These are phyloP conservation scores for Laupala kohalensis DNA, from an alignment of 1,140 invertebrate species.

Conservation along the genomic window DNA sequence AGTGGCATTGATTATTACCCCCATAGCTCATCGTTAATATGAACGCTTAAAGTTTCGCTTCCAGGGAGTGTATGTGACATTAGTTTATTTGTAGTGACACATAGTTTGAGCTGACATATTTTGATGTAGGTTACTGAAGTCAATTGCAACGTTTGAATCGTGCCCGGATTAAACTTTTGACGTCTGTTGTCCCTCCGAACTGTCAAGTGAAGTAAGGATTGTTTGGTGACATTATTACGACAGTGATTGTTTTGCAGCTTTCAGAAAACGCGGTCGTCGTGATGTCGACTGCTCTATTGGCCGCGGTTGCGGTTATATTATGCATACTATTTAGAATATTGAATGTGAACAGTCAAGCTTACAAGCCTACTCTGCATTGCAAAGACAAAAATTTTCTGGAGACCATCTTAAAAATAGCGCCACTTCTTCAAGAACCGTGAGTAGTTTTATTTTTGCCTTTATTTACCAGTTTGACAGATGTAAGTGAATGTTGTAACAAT, in stretches of 20 bases:
- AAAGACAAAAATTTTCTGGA: constrained; percentile 60
- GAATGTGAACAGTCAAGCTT: constrained; percentile 64
- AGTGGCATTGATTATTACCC: neutral
- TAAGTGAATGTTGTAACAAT: too few species aligned
- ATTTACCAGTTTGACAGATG: too few species aligned
- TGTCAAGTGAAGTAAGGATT: neutral
- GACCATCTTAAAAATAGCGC: constrained; percentile 58
- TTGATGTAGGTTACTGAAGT: neutral
- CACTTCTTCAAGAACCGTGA: constrained; percentile 65
- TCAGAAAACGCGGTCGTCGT: constrained; percentile 6
- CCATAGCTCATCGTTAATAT: too few species aligned
- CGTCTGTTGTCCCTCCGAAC: neutral
- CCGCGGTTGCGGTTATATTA: constrained; percentile 59
- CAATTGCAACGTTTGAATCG: neutral
- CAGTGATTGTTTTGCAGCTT: neutral
- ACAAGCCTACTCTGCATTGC: constrained; percentile 57
- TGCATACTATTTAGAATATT: constrained; percentile 68
- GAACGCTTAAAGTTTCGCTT: too few species aligned
- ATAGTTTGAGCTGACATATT: neutral
- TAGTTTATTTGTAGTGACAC: neutral
- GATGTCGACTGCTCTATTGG: constrained; percentile 63
- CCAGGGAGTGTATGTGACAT: neutral
- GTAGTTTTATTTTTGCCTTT: constrained; percentile 27
- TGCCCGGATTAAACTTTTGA: neutral
- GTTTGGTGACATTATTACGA: neutral